Base-by-base conservation (phyloP, 2,888 invertebrate genomes). In the Sphecodes monilicornis region DNA sequence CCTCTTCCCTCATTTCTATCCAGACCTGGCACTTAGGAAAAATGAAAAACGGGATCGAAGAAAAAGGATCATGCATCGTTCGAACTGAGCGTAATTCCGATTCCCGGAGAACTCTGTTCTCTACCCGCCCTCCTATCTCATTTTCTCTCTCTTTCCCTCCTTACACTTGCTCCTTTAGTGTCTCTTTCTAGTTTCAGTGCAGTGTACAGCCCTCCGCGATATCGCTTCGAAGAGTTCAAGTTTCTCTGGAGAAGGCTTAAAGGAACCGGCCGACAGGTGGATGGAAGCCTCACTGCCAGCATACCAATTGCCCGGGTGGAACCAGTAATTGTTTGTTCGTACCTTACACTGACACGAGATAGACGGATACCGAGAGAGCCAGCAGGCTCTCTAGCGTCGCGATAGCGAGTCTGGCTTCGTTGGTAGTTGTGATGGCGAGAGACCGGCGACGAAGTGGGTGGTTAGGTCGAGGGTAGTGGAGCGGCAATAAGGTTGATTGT, bases 401-500 rank as follows among this genome's bases (percentile, higher is more conserved):
- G 43, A 70, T n/a, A 26, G 71, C 39, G 60, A 41, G 39, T 29
- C 39, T 22, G 72, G 74, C 68, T 84, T 74, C 41, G 76, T 68
- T 75, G 71, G 75, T 76, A 60, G 60, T 60, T 29, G 60, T 8
- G 29, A 60, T 18, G 60, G 18, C 68, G 71, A 80, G 79, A 81
- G 75, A 72, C 79, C 80, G 70, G 73, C 74, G 74, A 70, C 81
- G 83, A 79, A 76, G 78, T 80, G 87, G 86, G 79, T 88, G 87
- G 89, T 88, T 88, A 84, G 90, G 90, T 86, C 36, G 84, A 84
- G 82, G 83, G 89, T 86, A 90, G 90, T 88, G 84, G 89, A 88
- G 90, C 90, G 89, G 90, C 90, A 88, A 92, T 91, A 91, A 92
- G 93, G 93, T 94, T 93, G 94, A 94, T 93, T 93, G 93, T 93